A percentile compares a stretch with the other conserved stretches of the same genome.
These are phyloP conservation scores for Galerucella nymphaeae DNA, from an alignment of 2,888 invertebrate species.

Conservation along the genomic window DNA sequence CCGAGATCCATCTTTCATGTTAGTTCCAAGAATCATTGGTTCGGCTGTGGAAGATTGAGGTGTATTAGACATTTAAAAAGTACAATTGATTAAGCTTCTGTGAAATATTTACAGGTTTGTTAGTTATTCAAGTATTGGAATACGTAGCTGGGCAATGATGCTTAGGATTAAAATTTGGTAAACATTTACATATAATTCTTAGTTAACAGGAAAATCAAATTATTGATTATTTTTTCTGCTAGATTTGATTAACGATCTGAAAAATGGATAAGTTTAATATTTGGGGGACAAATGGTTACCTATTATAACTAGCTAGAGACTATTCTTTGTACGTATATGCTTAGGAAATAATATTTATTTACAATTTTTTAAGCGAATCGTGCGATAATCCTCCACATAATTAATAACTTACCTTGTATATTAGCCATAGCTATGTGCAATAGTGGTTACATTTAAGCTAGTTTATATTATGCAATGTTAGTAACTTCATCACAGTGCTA, in stretches of 20 bases:
- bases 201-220: no score
- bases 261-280: no score
- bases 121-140: neutral
- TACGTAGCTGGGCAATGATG: neutral
- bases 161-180: neutral
- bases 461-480: neutral
- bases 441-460: neutral
- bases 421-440: neutral
- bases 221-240: no score
- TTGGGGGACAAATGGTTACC: no score
- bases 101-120: no score
- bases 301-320: no score
- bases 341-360: no score
- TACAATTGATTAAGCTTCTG: no score
- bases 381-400: neutral
- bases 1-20: conserved; percentile 78
- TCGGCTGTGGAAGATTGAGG: conserved; percentile 66
- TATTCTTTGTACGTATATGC: no score
- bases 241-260: no score
- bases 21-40: conserved; percentile 78
- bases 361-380: no score
- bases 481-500: neutral
- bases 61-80: neutral
- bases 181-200: no score
- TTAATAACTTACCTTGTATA: neutral